Evolutionary conservation across 2,888 invertebrate genomes (phyloP).

Genomic region (Rhingia rostrata): DNA sequence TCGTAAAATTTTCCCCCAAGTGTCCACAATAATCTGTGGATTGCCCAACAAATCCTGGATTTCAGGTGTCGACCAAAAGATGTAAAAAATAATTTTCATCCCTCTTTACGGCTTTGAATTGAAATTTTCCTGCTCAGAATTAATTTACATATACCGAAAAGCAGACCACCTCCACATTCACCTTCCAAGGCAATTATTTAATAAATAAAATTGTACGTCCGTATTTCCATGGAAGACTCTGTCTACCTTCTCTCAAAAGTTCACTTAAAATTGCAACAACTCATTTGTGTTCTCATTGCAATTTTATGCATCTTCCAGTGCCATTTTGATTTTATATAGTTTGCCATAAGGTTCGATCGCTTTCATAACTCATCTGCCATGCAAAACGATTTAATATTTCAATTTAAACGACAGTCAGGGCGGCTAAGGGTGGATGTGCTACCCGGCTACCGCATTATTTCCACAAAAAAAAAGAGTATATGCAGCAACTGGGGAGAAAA

Average conservation of each 20-base stretch:
- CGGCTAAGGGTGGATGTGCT: background rate
- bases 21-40: too few species aligned
- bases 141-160: too few species aligned
- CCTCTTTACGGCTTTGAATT: too few species aligned
- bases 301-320: conserved; percentile 28
- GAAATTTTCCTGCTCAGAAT: too few species aligned
- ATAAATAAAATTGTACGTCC: background rate
- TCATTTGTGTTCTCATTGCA: background rate
- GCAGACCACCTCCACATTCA: background rate
- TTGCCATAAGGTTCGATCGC: conserved; percentile 55
- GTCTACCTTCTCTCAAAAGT: background rate
- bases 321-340: conserved; percentile 49
- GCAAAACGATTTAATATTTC: conserved; percentile 63
- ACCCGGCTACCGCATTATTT: conserved; percentile 16
- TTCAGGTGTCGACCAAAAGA: too few species aligned
- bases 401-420: conserved; percentile 30
- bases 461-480: background rate
- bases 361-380: conserved; percentile 61
- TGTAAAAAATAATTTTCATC: too few species aligned
- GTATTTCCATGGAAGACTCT: background rate
- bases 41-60: too few species aligned
- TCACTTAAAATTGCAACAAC: background rate
- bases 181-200: conserved; percentile 5
- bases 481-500: background rate
- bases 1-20: too few species aligned